These are phyloP conservation scores for Phytoseiulus persimilis DNA, from an alignment of 2,888 invertebrate species.

Conservation along the genomic window DNA sequence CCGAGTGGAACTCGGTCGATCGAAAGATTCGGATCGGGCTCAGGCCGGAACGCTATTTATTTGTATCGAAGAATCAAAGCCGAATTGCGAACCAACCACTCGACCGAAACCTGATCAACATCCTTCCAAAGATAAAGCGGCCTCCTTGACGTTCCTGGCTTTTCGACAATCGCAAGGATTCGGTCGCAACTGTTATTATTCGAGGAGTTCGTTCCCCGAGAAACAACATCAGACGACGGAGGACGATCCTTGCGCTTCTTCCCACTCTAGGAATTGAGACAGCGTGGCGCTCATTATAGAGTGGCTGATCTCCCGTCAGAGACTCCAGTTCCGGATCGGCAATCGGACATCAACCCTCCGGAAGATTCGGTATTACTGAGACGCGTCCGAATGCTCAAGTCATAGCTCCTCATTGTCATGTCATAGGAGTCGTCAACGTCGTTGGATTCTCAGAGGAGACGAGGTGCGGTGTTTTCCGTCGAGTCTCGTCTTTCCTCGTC, in stretches of 20 bases:
- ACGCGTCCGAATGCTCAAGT: too few relatives aligned
- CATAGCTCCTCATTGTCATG: neutral
- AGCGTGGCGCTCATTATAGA: too few relatives aligned
- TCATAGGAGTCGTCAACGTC: neutral
- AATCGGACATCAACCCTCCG: too few relatives aligned
- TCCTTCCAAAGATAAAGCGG: neutral
- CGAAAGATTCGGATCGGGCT: neutral
- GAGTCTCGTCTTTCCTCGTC: neutral
- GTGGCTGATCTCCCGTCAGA: too few relatives aligned
- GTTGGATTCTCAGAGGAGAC: neutral
- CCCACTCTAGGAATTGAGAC: too few relatives aligned
- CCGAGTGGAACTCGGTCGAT: slow-evolving; percentile 24
- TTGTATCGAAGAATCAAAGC: neutral
- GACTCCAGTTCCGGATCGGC: too few relatives aligned
- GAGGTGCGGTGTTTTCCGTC: neutral
- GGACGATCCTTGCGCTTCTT: too few relatives aligned
- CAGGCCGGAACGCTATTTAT: neutral
- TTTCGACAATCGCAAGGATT: neutral
- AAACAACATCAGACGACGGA: too few relatives aligned
- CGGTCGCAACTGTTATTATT: neutral
- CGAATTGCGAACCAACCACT: neutral
- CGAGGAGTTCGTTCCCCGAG: neutral
- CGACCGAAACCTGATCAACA: neutral
- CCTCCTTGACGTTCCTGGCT: neutral
- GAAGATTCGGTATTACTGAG: too few relatives aligned